Evolutionary conservation across 53 echinoderm and acorn worm genomes (phyloP).

Genomic region (Glandiceps talaboti): DNA sequence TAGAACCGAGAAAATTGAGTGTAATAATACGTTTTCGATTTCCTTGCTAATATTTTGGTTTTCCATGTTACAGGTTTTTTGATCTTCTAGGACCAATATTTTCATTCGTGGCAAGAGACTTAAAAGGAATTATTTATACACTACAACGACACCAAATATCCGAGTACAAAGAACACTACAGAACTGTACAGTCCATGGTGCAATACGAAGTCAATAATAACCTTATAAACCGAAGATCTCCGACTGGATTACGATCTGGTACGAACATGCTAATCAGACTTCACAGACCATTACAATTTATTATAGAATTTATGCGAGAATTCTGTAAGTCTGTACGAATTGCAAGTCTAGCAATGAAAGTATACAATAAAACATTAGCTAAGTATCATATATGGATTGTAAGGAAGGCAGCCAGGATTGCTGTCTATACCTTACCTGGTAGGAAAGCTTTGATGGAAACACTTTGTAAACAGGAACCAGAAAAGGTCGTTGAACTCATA

Average conservation of each 20-base stretch:
- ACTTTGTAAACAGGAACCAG: slow-evolving; percentile 47
- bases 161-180: slow-evolving; percentile 21
- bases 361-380: slow-evolving; percentile 49
- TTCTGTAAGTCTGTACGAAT: slow-evolving; percentile 39
- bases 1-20: too few relatives aligned
- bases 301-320: slow-evolving; percentile 45
- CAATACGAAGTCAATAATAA: slow-evolving; percentile 55
- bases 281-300: slow-evolving; percentile 72
- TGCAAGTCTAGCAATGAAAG: slow-evolving; percentile 42
- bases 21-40: too few relatives aligned
- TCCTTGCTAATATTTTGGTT: too few relatives aligned
- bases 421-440: slow-evolving; percentile 62
- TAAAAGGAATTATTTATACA: slow-evolving; percentile 48
- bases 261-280: slow-evolving; percentile 69
- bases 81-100: slow-evolving; percentile 74
- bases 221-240: slow-evolving; percentile 37
- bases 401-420: slow-evolving; percentile 60
- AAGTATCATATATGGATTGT: slow-evolving; percentile 80
- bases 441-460: slow-evolving; percentile 34
- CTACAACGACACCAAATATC: slow-evolving; percentile 27
- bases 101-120: slow-evolving; percentile 63
- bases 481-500: slow-evolving; percentile 30
- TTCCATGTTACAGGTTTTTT: slow-evolving; percentile 53
- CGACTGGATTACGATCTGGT: slow-evolving; percentile 57
- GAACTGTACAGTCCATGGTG: slow-evolving; percentile 64